Conservation (phyloP, 2,888 invertebrate species). For the Amphipoea oculea region DNA sequence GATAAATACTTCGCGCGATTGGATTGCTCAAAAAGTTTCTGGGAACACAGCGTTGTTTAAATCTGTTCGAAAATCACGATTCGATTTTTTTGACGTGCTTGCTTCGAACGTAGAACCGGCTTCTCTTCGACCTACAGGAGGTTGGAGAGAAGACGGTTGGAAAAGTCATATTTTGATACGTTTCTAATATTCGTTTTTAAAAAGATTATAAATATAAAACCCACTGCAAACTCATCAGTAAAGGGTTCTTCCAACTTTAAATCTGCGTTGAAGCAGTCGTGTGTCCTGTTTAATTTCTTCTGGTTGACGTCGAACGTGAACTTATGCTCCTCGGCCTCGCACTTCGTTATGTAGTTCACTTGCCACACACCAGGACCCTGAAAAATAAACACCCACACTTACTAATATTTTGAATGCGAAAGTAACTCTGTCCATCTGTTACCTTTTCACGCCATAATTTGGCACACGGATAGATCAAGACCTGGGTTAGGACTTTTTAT, state of each 20-base stretch:
- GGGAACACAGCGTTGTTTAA: not conserved
- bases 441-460: too few relatives aligned
- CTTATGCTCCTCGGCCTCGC: slow-evolving; percentile 54
- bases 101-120: not conserved
- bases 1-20: not conserved
- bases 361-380: slow-evolving; percentile 49
- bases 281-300: slow-evolving; percentile 77
- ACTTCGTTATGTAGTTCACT: slow-evolving; percentile 39
- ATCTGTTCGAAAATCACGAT: not conserved
- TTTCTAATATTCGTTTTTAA: too few relatives aligned
- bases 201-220: slow-evolving; percentile 1
- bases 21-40: not conserved
- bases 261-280: slow-evolving; percentile 73
- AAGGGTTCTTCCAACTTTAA: slow-evolving; percentile 66
- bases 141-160: not conserved
- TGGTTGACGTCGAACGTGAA: slow-evolving; percentile 61
- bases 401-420: not conserved
- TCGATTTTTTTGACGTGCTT: not conserved
- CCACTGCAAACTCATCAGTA: slow-evolving; percentile 27
- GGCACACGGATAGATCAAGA: too few relatives aligned
- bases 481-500: not conserved
- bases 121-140: too few relatives aligned
- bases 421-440: too few relatives aligned
- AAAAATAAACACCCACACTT: not conserved
- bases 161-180: not conserved